A percentile compares a stretch with the other conserved stretches of the same genome.
Evolutionary conservation across 1,140 invertebrate genomes (phyloP).

Genomic region (Paraescarpia echinospica): DNA sequence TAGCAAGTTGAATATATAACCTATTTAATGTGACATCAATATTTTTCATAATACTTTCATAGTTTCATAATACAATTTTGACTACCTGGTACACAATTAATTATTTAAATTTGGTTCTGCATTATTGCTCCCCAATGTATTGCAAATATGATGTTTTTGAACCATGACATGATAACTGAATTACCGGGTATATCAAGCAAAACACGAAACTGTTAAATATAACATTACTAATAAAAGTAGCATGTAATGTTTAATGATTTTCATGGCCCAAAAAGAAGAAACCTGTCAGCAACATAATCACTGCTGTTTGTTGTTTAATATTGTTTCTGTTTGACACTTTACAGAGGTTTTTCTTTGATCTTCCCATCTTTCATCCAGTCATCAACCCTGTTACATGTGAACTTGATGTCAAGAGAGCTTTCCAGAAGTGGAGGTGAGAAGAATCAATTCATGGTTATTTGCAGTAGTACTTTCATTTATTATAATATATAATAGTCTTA

Average conservation of each 20-base stretch:
- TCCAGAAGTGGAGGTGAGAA: constrained; percentile 74
- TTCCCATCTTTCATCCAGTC: constrained; percentile 83
- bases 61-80: too few species aligned
- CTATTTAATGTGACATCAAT: too few species aligned
- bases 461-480: constrained; percentile 9
- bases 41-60: too few species aligned
- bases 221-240: neutral
- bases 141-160: too few species aligned
- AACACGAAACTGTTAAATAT: neutral
- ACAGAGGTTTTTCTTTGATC: constrained; percentile 82
- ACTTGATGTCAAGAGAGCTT: constrained; percentile 74
- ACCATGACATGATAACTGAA: too few species aligned
- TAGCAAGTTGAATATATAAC: too few species aligned
- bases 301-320: neutral
- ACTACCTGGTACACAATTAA: too few species aligned
- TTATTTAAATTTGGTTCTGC: too few species aligned
- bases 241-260: neutral
- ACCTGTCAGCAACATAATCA: neutral
- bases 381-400: constrained; percentile 76
- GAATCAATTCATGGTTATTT: constrained; percentile 8
- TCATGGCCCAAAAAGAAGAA: neutral
- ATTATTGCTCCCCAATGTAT: too few species aligned
- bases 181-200: neutral
- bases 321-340: constrained; percentile 45
- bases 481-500: neutral